phyloP scores from a whole-genome alignment of 30 jellyfish, hydroid and myxozoan species.

The Pseudorhiza aurosa region DNA sequence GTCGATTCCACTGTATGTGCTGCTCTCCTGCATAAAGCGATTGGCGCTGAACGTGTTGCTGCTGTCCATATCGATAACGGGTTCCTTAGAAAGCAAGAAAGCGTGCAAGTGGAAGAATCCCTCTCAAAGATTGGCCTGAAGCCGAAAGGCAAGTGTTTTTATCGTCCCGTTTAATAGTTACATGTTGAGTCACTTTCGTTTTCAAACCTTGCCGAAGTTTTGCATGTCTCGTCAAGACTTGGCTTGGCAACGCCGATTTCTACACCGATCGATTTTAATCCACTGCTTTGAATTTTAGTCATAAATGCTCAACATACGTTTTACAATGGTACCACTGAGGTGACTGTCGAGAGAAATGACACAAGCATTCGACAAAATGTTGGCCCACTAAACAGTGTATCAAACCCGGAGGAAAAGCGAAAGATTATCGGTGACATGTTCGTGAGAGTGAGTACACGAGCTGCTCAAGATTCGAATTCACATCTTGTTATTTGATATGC shows the following conservation, averaged over 20 bases:
- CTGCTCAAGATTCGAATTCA: no score
- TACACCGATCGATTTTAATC: no score
- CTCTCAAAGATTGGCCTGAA: conserved; percentile 77
- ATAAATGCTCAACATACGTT: conserved; percentile 77
- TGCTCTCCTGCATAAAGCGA: conserved; percentile 83
- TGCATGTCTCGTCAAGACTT: no score
- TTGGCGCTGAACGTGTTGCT: conserved; percentile 82
- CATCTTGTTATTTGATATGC: no score
- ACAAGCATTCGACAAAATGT: conserved; percentile 56
- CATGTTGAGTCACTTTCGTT: no score
- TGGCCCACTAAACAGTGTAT: conserved; percentile 91
- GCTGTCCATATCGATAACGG: conserved; percentile 97
- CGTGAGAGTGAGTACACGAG: conserved; percentile 73
- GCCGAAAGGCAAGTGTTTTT: conserved; percentile 79
- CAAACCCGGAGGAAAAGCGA: conserved; percentile 95
- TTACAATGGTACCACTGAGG: conserved; percentile 82
- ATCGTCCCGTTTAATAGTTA: no score
- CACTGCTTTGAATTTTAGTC: conserved; percentile 40
- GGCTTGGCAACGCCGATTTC: no score
- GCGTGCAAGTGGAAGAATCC: conserved; percentile 78
- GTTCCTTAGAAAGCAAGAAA: conserved; percentile 82
- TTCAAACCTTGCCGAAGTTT: no score
- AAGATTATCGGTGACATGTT: conserved; percentile 98
- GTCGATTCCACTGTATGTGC: conserved; percentile 98
- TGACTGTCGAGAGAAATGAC: conserved; percentile 62